Evolutionary conservation across 64 coral and sea anemone genomes (phyloP).

Genomic region (Trachythela sp.): DNA sequence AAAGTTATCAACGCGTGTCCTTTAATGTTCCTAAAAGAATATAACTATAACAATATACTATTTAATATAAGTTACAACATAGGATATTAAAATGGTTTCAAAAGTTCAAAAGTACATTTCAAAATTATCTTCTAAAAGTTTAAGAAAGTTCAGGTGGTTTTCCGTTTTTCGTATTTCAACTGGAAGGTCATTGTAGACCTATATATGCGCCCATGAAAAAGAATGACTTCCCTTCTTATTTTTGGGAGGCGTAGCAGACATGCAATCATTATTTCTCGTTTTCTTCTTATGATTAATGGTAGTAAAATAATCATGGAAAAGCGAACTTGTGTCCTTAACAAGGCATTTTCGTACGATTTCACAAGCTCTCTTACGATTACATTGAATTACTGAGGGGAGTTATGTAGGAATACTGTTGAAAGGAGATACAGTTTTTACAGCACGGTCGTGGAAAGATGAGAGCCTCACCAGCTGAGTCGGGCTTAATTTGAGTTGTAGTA

Average conservation of each 20-base stretch:
- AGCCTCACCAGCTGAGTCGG: not conserved
- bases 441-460: not conserved
- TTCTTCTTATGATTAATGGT: not conserved
- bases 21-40: too few species aligned
- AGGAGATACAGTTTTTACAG: not conserved
- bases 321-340: not conserved
- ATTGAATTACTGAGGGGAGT: not conserved
- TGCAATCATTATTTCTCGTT: not conserved
- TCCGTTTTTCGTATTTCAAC: too few species aligned
- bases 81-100: too few species aligned
- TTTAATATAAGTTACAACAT: too few species aligned
- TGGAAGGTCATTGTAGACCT: not conserved
- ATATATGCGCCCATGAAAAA: conserved; percentile 16
- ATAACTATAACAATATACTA: too few species aligned
- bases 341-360: not conserved
- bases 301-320: too few species aligned
- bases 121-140: too few species aligned
- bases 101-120: too few species aligned
- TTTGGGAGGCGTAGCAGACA: not conserved
- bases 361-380: conserved; percentile 11
- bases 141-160: too few species aligned
- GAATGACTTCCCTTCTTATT: not conserved
- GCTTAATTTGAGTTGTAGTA: not conserved
- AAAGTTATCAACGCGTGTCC: too few species aligned
- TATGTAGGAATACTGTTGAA: not conserved